Percentiles rank a stretch among this genome's conserved stretches.
Conservation (phyloP, 2,888 invertebrate genomes). For the Escarpia spicata region DNA sequence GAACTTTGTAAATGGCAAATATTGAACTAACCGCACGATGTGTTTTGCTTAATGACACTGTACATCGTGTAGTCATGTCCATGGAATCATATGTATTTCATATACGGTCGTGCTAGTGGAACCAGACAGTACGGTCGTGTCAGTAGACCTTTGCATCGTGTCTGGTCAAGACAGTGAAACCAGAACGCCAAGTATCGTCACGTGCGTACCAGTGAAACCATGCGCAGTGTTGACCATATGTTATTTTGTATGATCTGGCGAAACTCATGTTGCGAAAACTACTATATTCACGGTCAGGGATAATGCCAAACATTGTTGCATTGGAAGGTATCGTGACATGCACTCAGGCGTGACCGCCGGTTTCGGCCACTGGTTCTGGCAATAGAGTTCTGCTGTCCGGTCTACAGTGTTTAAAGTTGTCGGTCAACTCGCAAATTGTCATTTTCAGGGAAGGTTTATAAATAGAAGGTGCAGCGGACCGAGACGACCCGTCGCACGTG, state of each 20-base stretch:
- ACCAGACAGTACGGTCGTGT: neutral
- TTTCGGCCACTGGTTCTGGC: constrained; percentile 1
- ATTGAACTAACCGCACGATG: too few relatives aligned
- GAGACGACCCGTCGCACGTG: neutral
- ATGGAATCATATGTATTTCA: neutral
- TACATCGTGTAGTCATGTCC: neutral
- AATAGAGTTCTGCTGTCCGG: neutral
- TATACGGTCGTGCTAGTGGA: neutral
- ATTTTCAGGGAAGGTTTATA: neutral
- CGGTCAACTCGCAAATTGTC: neutral
- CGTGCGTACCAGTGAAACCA: too few relatives aligned
- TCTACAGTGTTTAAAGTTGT: neutral
- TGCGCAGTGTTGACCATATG: too few relatives aligned
- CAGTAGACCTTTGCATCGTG: neutral
- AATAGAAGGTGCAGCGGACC: neutral
- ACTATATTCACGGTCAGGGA: neutral
- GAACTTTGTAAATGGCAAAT: too few relatives aligned
- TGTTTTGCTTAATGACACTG: too few relatives aligned
- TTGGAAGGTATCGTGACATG: neutral
- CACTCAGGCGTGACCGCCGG: neutral
- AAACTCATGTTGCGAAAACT: neutral
- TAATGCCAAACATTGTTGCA: neutral
- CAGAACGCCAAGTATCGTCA: too few relatives aligned
- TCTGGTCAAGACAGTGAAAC: neutral
- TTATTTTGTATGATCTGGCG: neutral